phyloP scores from a whole-genome alignment of 1,140 invertebrate species.

The Bradysia coprophila region DNA sequence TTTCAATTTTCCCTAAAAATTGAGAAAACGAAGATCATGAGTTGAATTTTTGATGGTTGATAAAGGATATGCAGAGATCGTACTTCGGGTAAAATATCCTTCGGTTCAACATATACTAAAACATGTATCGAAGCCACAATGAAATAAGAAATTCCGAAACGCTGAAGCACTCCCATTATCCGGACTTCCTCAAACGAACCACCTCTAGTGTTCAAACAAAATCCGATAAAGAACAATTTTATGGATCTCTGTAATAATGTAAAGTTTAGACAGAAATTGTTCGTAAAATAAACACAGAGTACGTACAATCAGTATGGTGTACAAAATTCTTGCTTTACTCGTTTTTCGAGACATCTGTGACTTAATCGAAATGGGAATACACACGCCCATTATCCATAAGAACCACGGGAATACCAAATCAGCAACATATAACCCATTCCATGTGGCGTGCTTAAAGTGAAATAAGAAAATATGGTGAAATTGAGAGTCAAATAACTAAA shows the following conservation, averaged over 20 bases:
- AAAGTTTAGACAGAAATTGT: too few relatives aligned
- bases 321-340: too few relatives aligned
- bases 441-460: slow-evolving; percentile 74
- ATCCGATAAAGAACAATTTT: slow-evolving; percentile 55
- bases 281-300: too few relatives aligned
- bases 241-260: slow-evolving; percentile 44
- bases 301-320: too few relatives aligned
- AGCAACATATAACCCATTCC: slow-evolving; percentile 85
- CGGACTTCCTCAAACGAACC: slow-evolving; percentile 40
- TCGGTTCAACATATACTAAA: too few relatives aligned
- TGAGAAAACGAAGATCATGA: too few relatives aligned
- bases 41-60: too few relatives aligned
- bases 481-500: too few relatives aligned
- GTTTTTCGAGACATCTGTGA: slow-evolving; percentile 48
- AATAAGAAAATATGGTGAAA: too few relatives aligned
- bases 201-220: slow-evolving; percentile 41
- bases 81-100: too few relatives aligned
- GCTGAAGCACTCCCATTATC: slow-evolving; percentile 70
- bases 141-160: slow-evolving; percentile 62
- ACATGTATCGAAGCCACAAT: slow-evolving; percentile 49
- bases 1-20: slow-evolving; percentile 16
- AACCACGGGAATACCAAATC: slow-evolving; percentile 93
- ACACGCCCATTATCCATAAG: slow-evolving; percentile 88
- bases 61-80: too few relatives aligned
- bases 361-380: slow-evolving; percentile 64